phyloP scores from a whole-genome alignment of 2,797 vertebrate genomes.

The Enteromius mattozi region DNA sequence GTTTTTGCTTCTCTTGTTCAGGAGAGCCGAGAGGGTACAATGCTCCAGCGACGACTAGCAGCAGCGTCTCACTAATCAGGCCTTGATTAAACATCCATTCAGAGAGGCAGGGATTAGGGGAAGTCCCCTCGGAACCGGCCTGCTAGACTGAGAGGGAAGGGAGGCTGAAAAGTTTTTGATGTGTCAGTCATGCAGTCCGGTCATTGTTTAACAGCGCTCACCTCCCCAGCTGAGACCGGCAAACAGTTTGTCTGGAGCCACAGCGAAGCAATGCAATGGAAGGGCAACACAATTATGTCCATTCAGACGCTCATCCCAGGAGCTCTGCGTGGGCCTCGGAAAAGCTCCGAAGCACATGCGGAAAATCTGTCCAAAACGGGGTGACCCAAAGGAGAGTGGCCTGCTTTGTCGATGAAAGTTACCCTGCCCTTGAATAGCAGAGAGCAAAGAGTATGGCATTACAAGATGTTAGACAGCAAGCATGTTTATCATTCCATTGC shows the following conservation, averaged over 20 bases:
- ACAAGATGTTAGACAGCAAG: slow-evolving; percentile 6
- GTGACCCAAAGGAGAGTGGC: slow-evolving; percentile 37
- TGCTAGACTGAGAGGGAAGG: slow-evolving; percentile 62
- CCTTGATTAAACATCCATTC: slow-evolving; percentile 70
- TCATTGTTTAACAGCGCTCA: slow-evolving; percentile 41
- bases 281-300: slow-evolving; percentile 54
- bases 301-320: slow-evolving; percentile 47
- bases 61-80: slow-evolving; percentile 64
- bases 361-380: slow-evolving; percentile 46
- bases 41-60: slow-evolving; percentile 60
- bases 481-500: slow-evolving; percentile 35
- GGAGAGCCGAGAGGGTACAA: slow-evolving; percentile 58
- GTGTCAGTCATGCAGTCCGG: slow-evolving; percentile 40
- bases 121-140: slow-evolving; percentile 67
- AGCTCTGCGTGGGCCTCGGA: slow-evolving; percentile 29
- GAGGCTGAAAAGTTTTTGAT: slow-evolving; percentile 49
- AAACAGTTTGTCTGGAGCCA: slow-evolving; percentile 59
- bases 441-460: slow-evolving; percentile 37
- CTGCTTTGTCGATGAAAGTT: slow-evolving; percentile 38
- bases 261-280: slow-evolving; percentile 51
- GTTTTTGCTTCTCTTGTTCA: slow-evolving; percentile 43
- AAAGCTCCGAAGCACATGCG: slow-evolving; percentile 63
- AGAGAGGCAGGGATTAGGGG: slow-evolving; percentile 67
- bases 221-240: slow-evolving; percentile 46
- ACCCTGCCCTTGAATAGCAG: slow-evolving; percentile 57